These are phyloP conservation scores for Pempheris klunzingeri DNA, from an alignment of 2,797 vertebrate genomes.

Conservation along the genomic window DNA sequence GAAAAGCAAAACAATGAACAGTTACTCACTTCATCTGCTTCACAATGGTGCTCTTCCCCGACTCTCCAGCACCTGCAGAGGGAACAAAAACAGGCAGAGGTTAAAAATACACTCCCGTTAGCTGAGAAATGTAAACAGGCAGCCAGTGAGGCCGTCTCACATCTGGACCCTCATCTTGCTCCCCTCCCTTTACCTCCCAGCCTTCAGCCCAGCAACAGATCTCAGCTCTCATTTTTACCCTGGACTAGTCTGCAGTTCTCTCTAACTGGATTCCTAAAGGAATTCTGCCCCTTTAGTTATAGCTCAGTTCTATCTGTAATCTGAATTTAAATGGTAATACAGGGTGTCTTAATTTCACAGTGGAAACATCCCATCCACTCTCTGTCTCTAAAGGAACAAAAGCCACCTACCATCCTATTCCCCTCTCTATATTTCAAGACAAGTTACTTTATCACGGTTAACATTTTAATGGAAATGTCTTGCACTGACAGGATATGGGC, in stretches of 20 bases:
- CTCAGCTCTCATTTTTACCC: constrained; percentile 38
- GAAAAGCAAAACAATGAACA: constrained; percentile 72
- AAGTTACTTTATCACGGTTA: constrained; percentile 47
- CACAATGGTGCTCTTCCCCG: constrained; percentile 91
- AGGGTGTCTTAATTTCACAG: constrained; percentile 18
- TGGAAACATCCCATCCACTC: not conserved
- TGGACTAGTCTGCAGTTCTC: constrained; percentile 23
- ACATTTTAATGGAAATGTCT: constrained; percentile 61
- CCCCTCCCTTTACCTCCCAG: constrained; percentile 27
- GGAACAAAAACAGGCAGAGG: constrained; percentile 81
- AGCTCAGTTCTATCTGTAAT: constrained; percentile 23
- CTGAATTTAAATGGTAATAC: constrained; percentile 14
- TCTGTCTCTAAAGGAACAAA: constrained; percentile 16
- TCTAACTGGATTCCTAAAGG: constrained; percentile 12
- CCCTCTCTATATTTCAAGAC: constrained; percentile 10
- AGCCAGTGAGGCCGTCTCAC: constrained; percentile 63
- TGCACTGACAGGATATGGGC: constrained; percentile 54
- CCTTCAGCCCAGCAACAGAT: constrained; percentile 35
- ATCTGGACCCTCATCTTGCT: constrained; percentile 69
- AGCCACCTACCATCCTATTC: not conserved
- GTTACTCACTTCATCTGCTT: constrained; percentile 91
- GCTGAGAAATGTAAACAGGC: constrained; percentile 78
- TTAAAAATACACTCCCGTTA: constrained; percentile 82
- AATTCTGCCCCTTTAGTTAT: constrained; percentile 7
- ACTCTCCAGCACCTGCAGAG: constrained; percentile 89